Percentiles rank a stretch among this genome's conserved stretches.
phyloP scores from a whole-genome alignment of 2,113 vertebrate genomes.

The Cyanistes caeruleus region DNA sequence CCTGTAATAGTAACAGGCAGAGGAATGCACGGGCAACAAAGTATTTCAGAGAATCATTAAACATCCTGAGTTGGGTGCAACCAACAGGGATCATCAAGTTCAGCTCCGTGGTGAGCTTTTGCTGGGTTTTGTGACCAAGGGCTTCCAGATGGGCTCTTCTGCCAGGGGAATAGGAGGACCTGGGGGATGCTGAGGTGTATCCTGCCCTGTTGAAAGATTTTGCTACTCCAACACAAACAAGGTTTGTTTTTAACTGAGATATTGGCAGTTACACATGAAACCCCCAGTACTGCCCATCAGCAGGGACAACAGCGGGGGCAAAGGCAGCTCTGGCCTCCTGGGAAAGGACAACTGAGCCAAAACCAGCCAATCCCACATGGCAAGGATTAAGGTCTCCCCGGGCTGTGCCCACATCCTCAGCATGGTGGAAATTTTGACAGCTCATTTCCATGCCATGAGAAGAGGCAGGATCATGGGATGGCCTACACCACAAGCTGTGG shows the following conservation, averaged over 20 bases:
- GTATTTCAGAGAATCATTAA: not conserved
- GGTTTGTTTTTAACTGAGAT: not conserved
- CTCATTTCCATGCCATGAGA: not conserved
- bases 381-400: not conserved
- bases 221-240: not conserved
- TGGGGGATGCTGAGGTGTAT: no score
- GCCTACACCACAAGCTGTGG: not conserved
- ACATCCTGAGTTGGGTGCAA: fast-evolving
- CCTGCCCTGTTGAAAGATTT: not conserved
- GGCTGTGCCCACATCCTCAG: not conserved
- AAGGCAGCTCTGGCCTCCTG: not conserved
- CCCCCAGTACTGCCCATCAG: no score
- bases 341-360: not conserved
- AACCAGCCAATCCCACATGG: fast-evolving
- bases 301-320: not conserved
- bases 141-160: not conserved
- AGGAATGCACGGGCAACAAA: fast-evolving
- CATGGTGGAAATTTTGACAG: not conserved
- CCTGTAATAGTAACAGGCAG: not conserved
- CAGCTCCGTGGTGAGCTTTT: fast-evolving
- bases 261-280: fast-evolving
- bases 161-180: fast-evolving
- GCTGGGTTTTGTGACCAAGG: no score
- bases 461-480: not conserved
- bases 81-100: fast-evolving